Conservation (phyloP, 1,140 invertebrate species). For the Pseudoatta argentina region DNA sequence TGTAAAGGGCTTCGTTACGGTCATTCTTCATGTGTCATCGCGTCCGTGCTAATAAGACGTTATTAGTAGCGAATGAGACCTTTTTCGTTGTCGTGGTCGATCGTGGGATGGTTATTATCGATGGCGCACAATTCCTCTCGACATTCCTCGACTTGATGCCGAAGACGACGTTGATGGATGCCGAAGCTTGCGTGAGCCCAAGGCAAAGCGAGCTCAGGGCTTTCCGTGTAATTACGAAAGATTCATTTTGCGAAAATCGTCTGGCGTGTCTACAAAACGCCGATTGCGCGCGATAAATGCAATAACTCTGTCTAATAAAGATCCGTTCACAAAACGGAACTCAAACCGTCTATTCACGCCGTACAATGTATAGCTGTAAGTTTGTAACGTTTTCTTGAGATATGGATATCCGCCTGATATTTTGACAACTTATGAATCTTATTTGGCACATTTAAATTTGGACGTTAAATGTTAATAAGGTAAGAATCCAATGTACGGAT, state of each 20-base stretch:
- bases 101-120: conserved; percentile 76
- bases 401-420: background rate
- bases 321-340: background rate
- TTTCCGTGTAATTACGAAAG: conserved; percentile 64
- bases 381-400: background rate
- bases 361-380: background rate
- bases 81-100: conserved; percentile 74
- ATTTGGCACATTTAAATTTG: background rate
- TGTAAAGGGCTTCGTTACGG: conserved; percentile 73
- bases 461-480: background rate
- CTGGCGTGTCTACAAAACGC: conserved; percentile 20
- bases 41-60: conserved; percentile 75
- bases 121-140: conserved; percentile 72
- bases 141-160: conserved; percentile 57
- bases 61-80: conserved; percentile 78
- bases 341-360: background rate
- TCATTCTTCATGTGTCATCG: conserved; percentile 73
- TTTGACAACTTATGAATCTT: background rate
- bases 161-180: conserved; percentile 73
- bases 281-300: conserved; percentile 22
- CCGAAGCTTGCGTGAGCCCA: conserved; percentile 61
- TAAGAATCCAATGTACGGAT: background rate
- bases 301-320: conserved; percentile 15
- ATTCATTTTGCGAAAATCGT: conserved; percentile 57
- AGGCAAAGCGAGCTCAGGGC: conserved; percentile 61